A percentile compares a stretch with the other conserved stretches of the same genome.
Evolutionary conservation across 2,113 vertebrate species (phyloP).

Genomic region (Egretta garzetta): DNA sequence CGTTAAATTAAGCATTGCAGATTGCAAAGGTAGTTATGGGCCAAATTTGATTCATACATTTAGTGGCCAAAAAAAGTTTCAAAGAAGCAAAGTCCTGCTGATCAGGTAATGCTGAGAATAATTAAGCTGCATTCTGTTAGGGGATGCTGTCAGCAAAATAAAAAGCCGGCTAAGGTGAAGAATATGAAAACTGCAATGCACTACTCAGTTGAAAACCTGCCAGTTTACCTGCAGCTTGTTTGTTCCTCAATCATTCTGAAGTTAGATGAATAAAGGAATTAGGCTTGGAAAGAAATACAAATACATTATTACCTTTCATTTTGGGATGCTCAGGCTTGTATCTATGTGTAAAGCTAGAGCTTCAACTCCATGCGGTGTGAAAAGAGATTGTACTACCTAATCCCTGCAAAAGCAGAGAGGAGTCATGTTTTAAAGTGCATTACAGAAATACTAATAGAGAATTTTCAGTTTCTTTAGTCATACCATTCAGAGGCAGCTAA

Average conservation of each 20-base stretch:
- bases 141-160: conserved; percentile 42
- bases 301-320: not conserved
- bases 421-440: conserved; percentile 28
- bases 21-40: not conserved
- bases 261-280: not conserved
- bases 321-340: not conserved
- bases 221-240: conserved; percentile 14
- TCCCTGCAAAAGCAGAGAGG: not conserved
- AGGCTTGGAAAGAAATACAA: not conserved
- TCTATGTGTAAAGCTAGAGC: not conserved
- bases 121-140: conserved; percentile 46
- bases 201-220: not conserved
- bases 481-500: not conserved
- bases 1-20: not conserved
- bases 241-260: not conserved
- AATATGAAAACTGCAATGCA: not conserved
- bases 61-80: not conserved
- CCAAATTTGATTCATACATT: not conserved
- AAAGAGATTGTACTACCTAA: conserved; percentile 5
- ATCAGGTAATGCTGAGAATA: not conserved
- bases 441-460: conserved; percentile 7
- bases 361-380: not conserved
- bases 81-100: not conserved
- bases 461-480: conserved; percentile 1
- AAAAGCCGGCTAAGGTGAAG: not conserved